A percentile compares a stretch with the other conserved stretches of the same genome.
Evolutionary conservation across 1,140 invertebrate genomes (phyloP).

Genomic region (Bilobella aurantiaca): DNA sequence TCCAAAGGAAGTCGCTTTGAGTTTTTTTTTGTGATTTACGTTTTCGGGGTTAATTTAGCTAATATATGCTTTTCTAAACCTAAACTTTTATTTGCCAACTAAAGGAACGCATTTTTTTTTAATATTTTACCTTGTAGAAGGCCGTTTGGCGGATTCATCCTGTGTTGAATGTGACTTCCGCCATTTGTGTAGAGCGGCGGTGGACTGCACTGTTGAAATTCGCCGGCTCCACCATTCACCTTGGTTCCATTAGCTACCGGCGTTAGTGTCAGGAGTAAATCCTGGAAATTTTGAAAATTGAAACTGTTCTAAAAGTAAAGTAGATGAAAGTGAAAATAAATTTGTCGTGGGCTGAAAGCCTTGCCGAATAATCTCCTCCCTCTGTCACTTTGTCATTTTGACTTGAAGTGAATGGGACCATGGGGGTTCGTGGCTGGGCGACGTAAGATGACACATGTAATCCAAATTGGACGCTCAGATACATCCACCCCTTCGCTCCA

Average conservation of each 20-base stretch:
- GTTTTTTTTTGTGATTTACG: too few species aligned
- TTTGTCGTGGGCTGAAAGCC: neutral
- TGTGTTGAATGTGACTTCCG: neutral
- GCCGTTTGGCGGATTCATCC: neutral
- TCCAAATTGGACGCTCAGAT: neutral
- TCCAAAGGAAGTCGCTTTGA: too few species aligned
- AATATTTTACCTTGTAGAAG: neutral
- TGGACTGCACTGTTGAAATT: neutral
- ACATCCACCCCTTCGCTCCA: neutral
- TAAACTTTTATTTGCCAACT: too few species aligned
- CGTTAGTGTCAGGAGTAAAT: neutral
- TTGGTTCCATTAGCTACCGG: neutral
- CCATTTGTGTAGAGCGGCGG: neutral
- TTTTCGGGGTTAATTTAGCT: too few species aligned
- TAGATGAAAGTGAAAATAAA: neutral
- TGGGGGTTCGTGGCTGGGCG: neutral
- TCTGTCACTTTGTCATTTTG: neutral
- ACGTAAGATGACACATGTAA: neutral
- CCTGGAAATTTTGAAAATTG: too few species aligned
- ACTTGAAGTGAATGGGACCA: neutral
- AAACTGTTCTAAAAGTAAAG: too few species aligned
- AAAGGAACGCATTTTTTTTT: too few species aligned
- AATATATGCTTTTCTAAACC: too few species aligned
- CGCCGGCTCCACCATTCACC: too few species aligned
- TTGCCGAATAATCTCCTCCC: neutral